Conservation (phyloP, 2,888 invertebrate species). For the Volucella inflata region DNA sequence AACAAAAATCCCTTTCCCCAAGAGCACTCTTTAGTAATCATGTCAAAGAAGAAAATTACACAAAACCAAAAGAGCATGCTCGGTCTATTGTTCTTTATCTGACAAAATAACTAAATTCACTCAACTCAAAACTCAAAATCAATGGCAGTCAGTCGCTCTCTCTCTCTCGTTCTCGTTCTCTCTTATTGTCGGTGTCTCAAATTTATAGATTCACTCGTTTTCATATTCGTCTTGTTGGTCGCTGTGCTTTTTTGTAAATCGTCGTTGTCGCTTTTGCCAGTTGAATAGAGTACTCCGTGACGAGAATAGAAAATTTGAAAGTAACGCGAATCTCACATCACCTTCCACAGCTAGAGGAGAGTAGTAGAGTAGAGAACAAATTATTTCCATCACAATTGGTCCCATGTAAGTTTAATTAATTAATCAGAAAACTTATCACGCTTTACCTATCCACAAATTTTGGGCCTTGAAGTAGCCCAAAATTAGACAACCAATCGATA, state of each 20-base stretch:
- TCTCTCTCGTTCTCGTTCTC: neutral
- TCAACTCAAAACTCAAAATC: constrained; percentile 12
- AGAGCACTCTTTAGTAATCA: too few relatives aligned
- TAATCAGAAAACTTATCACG: constrained; percentile 39
- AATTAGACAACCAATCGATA: constrained; percentile 56
- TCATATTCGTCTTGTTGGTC: neutral
- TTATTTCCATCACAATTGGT: constrained; percentile 28
- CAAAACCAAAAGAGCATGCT: neutral
- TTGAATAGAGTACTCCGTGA: constrained; percentile 49
- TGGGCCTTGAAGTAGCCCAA: constrained; percentile 30
- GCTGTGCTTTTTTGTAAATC: constrained; percentile 5
- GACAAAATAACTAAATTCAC: constrained; percentile 12
- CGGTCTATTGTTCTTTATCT: constrained; percentile 23
- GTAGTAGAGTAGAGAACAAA: constrained; percentile 3
- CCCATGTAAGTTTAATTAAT: constrained; percentile 61
- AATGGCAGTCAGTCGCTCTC: constrained; percentile 14
- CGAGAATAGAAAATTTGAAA: constrained; percentile 21
- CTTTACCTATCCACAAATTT: neutral
- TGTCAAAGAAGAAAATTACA: neutral
- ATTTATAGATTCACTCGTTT: constrained; percentile 16
- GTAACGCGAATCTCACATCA: neutral
- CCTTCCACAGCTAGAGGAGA: neutral
- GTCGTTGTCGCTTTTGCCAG: constrained; percentile 16
- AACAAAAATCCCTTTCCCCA: too few relatives aligned
- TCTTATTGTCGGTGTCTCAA: neutral